A percentile compares a stretch with the other conserved stretches of the same genome.
Conservation (phyloP, 2,113 vertebrate genomes). For the Elgaria multicarinata region DNA sequence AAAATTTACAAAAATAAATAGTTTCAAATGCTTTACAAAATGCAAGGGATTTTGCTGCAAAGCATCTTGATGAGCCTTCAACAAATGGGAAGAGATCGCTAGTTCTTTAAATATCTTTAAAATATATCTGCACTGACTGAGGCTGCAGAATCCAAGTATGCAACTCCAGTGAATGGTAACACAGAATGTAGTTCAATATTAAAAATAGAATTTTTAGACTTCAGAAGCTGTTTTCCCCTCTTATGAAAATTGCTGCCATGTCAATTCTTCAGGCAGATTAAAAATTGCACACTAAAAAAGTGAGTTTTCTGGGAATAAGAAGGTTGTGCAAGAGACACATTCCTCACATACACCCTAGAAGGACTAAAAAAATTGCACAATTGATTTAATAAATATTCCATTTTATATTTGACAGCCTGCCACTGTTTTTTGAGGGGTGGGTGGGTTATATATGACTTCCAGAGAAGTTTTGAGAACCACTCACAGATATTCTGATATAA, state of each 20-base stretch:
- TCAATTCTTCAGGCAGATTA: slow-evolving; percentile 75
- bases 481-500: slow-evolving; percentile 4
- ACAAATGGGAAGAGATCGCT: slow-evolving; percentile 53
- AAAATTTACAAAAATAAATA: slow-evolving; percentile 82
- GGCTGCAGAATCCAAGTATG: slow-evolving; percentile 44
- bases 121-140: slow-evolving; percentile 70
- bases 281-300: slow-evolving; percentile 77
- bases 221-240: slow-evolving; percentile 66
- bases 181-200: slow-evolving; percentile 62
- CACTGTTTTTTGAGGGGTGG: too few relatives aligned
- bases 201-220: slow-evolving; percentile 73
- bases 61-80: slow-evolving; percentile 62
- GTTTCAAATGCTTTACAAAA: slow-evolving; percentile 77
- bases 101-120: slow-evolving; percentile 62
- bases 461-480: slow-evolving; percentile 59
- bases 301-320: slow-evolving; percentile 69
- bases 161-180: slow-evolving; percentile 47
- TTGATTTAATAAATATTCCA: slow-evolving; percentile 73
- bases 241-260: slow-evolving; percentile 68
- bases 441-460: slow-evolving; percentile 36
- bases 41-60: slow-evolving; percentile 65
- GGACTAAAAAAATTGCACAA: slow-evolving; percentile 72
- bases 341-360: slow-evolving; percentile 55
- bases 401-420: slow-evolving; percentile 47
- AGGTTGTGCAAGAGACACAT: slow-evolving; percentile 50